Evolutionary conservation across 2,888 invertebrate genomes (phyloP), one percentile per base, ranked within the genome.

Genomic region (Diplolepis rosae): DNA sequence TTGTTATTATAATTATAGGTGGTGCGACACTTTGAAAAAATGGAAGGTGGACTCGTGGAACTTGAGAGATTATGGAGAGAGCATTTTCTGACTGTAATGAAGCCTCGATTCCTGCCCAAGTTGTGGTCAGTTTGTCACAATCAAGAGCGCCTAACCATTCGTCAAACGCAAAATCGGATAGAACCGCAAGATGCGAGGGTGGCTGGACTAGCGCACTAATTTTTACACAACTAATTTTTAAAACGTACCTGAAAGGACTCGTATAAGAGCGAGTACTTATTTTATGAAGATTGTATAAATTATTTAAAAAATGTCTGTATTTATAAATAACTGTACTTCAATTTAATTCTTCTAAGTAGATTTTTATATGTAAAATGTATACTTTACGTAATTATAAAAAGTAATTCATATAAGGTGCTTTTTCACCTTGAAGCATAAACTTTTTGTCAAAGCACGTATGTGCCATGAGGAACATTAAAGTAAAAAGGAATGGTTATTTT

Each of bases 111-210:
- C 88, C 89, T 96, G 87, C 96, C 96, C 0, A 88, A 90, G 1
- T 89, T 94, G 66, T 96, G 96, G 96, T 95, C 95, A 28, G 89
- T 95, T 24, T 92, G 91, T 79, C 94, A 94, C 86, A 93, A 93
- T 84, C 92, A 92, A 79, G 91, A 94, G 83, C 91, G 93, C 91
- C 91, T 85, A 70, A 81, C 74, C 18, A 83, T 88, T 72, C 85
- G 87, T 50, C 83, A 85, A 56, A 80, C 73, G n/a, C 83, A 88
- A 72, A 88, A 85, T 68, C 81, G 87, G 79, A 87, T 88, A 67
- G 80, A 87, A 56, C 85, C 85, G 15, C 76, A 82, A 68, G 88
- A 88, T 71, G 88, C 87, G 2, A 84, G 80, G 74, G 77, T 85
- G 68, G 87, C 87, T 61, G 88, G 88, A 69, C 75, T 85, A 56